Percentiles rank a stretch among this genome's conserved stretches.
These are phyloP conservation scores for Ophioninae sp. DNA, from an alignment of 2,888 invertebrate species.

Conservation along the genomic window DNA sequence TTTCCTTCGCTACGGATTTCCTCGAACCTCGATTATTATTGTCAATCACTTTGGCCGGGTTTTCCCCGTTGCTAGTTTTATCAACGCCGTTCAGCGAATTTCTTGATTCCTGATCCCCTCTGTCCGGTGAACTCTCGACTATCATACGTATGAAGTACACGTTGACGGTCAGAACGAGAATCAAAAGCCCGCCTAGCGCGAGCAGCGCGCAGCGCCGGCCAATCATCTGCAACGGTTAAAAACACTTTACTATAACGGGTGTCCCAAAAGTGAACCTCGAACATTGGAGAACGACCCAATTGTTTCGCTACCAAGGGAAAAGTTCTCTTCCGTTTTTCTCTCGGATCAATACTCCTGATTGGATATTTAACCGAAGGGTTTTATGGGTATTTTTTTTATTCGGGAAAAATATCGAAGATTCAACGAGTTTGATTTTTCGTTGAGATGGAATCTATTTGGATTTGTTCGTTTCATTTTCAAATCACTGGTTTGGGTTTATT, in stretches of 20 bases:
- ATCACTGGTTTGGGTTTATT: not conserved
- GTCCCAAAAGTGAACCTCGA: not conserved
- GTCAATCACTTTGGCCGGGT: conserved; percentile 60
- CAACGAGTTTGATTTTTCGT: not conserved
- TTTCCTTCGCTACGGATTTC: conserved; percentile 66
- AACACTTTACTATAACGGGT: not conserved
- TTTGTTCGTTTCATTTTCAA: not conserved
- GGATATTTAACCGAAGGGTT: not conserved
- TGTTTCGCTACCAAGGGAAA: not conserved
- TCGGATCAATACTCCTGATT: not conserved
- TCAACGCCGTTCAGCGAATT: conserved; percentile 67
- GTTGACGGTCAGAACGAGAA: conserved; percentile 78
- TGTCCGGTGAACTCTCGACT: conserved; percentile 76
- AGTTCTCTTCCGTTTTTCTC: not conserved
- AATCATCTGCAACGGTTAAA: conserved; percentile 75
- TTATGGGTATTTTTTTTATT: not conserved
- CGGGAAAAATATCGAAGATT: not conserved
- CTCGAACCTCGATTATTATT: conserved; percentile 63
- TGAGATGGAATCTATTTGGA: not conserved
- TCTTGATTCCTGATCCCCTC: conserved; percentile 58
- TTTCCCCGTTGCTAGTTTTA: conserved; percentile 65
- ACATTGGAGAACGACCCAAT: not conserved
- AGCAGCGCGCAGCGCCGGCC: conserved; percentile 77
- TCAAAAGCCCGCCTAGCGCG: conserved; percentile 77
- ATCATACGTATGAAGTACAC: conserved; percentile 79